Evolutionary conservation across 2,888 invertebrate genomes (phyloP), one percentile per base, ranked within the genome.

Genomic region (Sisyra nigra): DNA sequence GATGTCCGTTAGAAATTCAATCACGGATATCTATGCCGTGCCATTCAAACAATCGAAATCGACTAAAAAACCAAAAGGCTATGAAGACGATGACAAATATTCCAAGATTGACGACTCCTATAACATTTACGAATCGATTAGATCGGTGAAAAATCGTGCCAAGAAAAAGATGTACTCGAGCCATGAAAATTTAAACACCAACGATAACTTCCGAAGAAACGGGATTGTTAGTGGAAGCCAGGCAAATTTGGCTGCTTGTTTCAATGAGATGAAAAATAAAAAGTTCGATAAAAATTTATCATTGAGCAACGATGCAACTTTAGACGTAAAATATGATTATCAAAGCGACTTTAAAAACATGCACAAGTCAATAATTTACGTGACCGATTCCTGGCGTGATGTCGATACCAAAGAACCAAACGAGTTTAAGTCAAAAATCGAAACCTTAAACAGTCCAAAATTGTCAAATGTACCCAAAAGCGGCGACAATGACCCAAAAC

Each of bases 221-320:
- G 15, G 11, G 3, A 15, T 11, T 2, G 31, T 30, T 10, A 15
- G 29, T 3, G 40, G 14, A 40, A 40, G 40, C 30, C 40, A 40
- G n/a, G 42, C 65, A 61, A 45, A 67, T 35, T 43, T 51, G 29
- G 46, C 48, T 9, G 47, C 66, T n/a, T 69, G 69, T 49, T 68
- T 68, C 48, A 67, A 68, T 45, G 69, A 65, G 55, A 54, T 66
- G 49, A 41, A 31, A 41, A 58, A 50, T 57, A 35, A 47, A 14
- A 37, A 37, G 19, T 18, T 37, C 6, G 24, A 35, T 34, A 36
- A 41, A 38, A 37, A 30, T 15, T 41, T 40, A 8, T 40, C 40
- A 8, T 14, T 18, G 8, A 40, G 63, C 42, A 66, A 67, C 47
- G 69, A 68, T 46, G 66, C 67, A 1, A 66, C 59, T 2, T 58